Conservation (phyloP, 2,797 vertebrate genomes). For the Vireo griseus region DNA sequence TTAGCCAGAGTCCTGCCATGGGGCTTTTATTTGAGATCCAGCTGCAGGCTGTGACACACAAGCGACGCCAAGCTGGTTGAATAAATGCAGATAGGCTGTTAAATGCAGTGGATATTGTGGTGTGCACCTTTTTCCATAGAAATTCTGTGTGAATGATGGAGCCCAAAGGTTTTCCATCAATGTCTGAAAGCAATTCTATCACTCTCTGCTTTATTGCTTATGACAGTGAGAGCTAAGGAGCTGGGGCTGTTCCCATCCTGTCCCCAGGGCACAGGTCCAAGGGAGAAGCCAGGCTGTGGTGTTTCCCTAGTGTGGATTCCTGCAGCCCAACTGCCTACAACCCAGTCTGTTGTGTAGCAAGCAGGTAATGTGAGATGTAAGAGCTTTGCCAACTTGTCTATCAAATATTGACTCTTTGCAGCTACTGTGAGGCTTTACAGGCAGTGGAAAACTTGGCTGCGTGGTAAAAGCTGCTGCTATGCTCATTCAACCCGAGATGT, state of each 20-base stretch:
- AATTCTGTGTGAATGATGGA: background rate
- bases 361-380: background rate
- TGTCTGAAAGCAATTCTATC: background rate
- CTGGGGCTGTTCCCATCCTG: background rate
- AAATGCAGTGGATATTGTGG: background rate
- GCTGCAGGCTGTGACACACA: background rate
- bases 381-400: background rate
- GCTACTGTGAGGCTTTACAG: background rate
- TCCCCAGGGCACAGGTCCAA: background rate
- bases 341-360: background rate
- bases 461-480: background rate
- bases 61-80: background rate
- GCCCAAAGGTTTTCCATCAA: background rate
- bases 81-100: background rate
- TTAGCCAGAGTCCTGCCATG: background rate
- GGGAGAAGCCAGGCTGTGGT: background rate
- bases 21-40: background rate
- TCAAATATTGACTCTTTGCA: constrained; percentile 27
- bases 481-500: background rate
- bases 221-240: background rate
- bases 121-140: background rate
- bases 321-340: background rate
- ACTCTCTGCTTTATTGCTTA: background rate
- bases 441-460: background rate
- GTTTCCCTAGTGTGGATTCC: background rate